These are phyloP conservation scores for Drosophila sp. DNA, from an alignment of 1,140 invertebrate species.

Conservation along the genomic window DNA sequence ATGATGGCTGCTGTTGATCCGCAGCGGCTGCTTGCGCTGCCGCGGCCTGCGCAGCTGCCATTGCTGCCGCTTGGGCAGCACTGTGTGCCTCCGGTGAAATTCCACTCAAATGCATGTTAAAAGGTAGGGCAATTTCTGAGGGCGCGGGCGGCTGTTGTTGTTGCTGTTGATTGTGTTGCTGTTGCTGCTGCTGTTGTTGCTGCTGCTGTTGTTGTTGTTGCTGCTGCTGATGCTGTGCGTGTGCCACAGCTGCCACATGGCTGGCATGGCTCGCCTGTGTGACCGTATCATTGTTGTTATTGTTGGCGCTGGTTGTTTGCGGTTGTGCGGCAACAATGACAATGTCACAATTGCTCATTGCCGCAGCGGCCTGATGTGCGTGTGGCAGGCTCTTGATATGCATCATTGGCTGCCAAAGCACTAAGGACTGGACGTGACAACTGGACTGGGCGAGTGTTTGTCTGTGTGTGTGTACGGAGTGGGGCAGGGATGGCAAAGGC, in stretches of 20 bases:
- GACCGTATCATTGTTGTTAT: conserved; percentile 78
- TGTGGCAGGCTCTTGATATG: conserved; percentile 83
- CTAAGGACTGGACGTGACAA: conserved; percentile 36
- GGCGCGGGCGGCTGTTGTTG: conserved; percentile 73
- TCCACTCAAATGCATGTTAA: conserved; percentile 78
- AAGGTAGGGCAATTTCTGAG: conserved; percentile 75
- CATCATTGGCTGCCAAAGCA: conserved; percentile 65
- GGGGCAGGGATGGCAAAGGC: conserved; percentile 6
- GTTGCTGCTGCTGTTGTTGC: conserved; percentile 64
- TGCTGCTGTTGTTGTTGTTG: conserved; percentile 74
- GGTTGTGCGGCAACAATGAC: conserved; percentile 81
- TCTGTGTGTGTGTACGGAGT: conserved; percentile 19
- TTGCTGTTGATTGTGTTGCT: conserved; percentile 58
- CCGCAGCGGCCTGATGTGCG: conserved; percentile 79
- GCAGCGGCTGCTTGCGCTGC: conserved; percentile 80
- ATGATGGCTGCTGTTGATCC: conserved; percentile 68
- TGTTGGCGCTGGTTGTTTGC: conserved; percentile 74
- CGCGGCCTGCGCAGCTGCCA: conserved; percentile 81
- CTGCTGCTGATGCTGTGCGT: conserved; percentile 59
- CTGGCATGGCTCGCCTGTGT: conserved; percentile 69
- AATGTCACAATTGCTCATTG: conserved; percentile 83
- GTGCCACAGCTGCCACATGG: conserved; percentile 60
- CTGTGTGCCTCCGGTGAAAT: conserved; percentile 76
- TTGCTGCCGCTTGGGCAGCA: conserved; percentile 79
- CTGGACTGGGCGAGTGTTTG: conserved; percentile 36